Evolutionary conservation across 2,113 vertebrate genomes (phyloP), one percentile per base, ranked within the genome.

Genomic region (Bostrychus sinensis): DNA sequence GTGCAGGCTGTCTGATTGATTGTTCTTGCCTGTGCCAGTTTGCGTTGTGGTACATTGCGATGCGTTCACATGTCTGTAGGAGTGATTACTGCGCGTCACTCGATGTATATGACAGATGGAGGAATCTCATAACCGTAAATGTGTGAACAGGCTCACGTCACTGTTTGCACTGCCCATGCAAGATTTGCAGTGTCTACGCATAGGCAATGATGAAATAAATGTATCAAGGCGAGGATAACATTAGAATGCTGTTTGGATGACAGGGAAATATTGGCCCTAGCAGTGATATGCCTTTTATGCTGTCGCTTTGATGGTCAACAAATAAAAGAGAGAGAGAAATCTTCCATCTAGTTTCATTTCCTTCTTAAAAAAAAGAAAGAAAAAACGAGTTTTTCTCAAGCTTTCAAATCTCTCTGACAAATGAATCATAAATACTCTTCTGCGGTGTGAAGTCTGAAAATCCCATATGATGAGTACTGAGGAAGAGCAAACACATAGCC

Each of bases 1-100:
- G 58, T 45, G 43, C 69, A 75, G 68, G 68, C 66, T 89, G 75
- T 70, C 62, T 85, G 84, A 87, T 78, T 81, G 84, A 89, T 75
- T 73, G 69, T 79, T 37, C 48, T 76, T 70, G 58, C 30, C 51
- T 25, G 34, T 64, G 58, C 54, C 50, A 61, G 48, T 53, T 67
- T 66, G 48, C 23, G 10, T 48, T 68, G 60, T 42, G 39, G 53
- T 20, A 11, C 48, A 46, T 17, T 22, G 39, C 50, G 61, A 48
- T 66, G 68, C 60, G 37, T 63, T 56, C 42, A 45, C 57, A 39
- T 63, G 54, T 71, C 57, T 22, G 37, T n/a, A 10, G 28, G 57
- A 54, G 57, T 37, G 42, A 77, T 80, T 55, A 74, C 46, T 51
- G 1, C 2, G 2, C 30, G 45, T 25, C 25, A 61, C 30, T 66